phyloP scores from a whole-genome alignment of 2,113 vertebrate genomes.

The Willisornis vidua region DNA sequence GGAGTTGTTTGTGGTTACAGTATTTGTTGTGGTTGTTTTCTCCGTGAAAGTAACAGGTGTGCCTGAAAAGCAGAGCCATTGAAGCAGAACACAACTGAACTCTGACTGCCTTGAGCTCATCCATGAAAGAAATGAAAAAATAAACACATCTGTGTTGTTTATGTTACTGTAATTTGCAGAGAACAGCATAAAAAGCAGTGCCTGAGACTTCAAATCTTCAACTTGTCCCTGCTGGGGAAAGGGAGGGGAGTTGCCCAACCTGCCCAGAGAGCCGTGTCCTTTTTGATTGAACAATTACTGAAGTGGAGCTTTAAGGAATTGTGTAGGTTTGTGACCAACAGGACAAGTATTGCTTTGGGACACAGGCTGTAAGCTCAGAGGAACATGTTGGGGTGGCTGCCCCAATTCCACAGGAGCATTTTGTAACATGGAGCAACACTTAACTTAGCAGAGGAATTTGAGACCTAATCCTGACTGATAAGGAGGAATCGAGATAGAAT shows the following conservation, averaged over 20 bases:
- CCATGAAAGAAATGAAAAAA: neutral
- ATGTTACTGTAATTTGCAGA: neutral
- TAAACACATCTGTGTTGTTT: neutral
- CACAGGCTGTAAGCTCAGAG: neutral
- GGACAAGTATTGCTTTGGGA: neutral
- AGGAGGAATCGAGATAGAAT: neutral
- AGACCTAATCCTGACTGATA: neutral
- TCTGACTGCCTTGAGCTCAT: neutral
- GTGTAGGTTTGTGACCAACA: neutral
- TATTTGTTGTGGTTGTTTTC: neutral
- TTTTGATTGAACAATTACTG: neutral
- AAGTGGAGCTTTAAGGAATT: neutral
- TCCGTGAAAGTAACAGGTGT: neutral
- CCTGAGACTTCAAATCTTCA: neutral
- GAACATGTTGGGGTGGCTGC: neutral
- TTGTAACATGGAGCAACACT: neutral
- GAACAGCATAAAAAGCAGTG: neutral
- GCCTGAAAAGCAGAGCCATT: neutral
- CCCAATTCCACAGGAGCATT: neutral
- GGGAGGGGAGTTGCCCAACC: neutral
- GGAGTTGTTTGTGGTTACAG: accelerated
- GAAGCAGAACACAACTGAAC: neutral
- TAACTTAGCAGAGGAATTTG: neutral
- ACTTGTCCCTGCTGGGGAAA: neutral
- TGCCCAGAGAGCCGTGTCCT: neutral